Base-by-base conservation (phyloP, 2,113 vertebrate genomes). In the Leucosticte australis region DNA sequence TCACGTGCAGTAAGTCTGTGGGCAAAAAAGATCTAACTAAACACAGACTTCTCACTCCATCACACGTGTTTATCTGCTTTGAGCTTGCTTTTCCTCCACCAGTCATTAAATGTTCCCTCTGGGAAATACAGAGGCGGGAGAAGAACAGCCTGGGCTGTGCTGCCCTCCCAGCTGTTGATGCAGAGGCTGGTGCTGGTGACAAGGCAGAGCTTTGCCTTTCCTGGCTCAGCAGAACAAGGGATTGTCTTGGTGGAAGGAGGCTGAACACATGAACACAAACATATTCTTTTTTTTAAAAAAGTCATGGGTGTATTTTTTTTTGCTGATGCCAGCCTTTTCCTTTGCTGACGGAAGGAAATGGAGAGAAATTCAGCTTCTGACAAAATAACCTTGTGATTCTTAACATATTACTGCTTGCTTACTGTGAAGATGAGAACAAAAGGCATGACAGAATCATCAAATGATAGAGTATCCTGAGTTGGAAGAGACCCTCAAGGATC, bases 301-400 rank as follows among this genome's bases (percentile, higher is more conserved):
- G 49, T 79, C 3, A 10, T 93, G 91, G 21, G 57, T 91, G 62
- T 80, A 23, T 82, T 84, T 53, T 83, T 78, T 87, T 93, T 78
- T 93, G 94, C 94, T 91, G 91, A 85, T 90, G 67, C 67, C 62
- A 90, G 79, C 68, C 31, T 83, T 95, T 91, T 92, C 53, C 21
- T 44, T 90, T 55, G 24, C 71, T 94, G 39, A 57, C 13, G 4
- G 52, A 88, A 94, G 88, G 92, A 95, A 95, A 73, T 47, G 39
- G 70, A 65, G 47, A 90, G 35, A 91, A 83, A 74, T 74, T 13
- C 42, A 83, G 42, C 75, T 90, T 91, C 70, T 59, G 42, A 83
- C 57, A 79, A 74, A 87, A 82, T 33, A 65, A 41, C 42, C 80
- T n/a, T 50, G 33, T 83, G 71, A 44, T 86, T 90, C 70, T 92